These are phyloP conservation scores for Acomys russatus DNA, from an alignment of 2,797 vertebrate genomes.

Conservation along the genomic window DNA sequence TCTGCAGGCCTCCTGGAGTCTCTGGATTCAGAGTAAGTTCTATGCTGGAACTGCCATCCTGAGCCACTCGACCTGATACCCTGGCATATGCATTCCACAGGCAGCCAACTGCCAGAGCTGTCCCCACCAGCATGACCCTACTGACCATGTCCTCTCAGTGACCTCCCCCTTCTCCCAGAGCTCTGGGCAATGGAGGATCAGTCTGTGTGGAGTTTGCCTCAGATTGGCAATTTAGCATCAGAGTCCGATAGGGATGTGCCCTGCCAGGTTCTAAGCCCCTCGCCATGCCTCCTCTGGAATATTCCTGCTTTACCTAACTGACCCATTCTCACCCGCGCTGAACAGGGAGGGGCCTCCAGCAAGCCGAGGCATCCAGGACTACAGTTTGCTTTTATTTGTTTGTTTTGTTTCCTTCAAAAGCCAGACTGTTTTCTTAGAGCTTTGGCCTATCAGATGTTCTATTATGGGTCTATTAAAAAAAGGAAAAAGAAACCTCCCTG, in stretches of 20 bases:
- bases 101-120: not conserved
- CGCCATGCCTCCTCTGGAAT: fast-evolving
- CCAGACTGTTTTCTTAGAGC: not conserved
- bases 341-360: not conserved
- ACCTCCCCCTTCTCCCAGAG: fast-evolving
- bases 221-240: not conserved
- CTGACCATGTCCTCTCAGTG: not conserved
- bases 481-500: not conserved
- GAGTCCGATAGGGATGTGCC: not conserved
- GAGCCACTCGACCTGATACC: fast-evolving
- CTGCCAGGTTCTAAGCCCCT: not conserved
- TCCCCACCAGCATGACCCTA: not conserved
- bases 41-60: not conserved
- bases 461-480: not conserved
- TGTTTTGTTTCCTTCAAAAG: not conserved
- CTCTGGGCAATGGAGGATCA: not conserved
- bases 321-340: not conserved
- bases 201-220: not conserved
- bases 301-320: not conserved
- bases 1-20: not conserved
- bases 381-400: not conserved
- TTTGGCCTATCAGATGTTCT: not conserved
- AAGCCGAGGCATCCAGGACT: not conserved
- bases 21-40: not conserved
- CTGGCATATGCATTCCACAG: not conserved